Evolutionary conservation across 2,888 invertebrate species (phyloP), one percentile per base, ranked within the genome.

Genomic region (Nymphalis polychloros): DNA sequence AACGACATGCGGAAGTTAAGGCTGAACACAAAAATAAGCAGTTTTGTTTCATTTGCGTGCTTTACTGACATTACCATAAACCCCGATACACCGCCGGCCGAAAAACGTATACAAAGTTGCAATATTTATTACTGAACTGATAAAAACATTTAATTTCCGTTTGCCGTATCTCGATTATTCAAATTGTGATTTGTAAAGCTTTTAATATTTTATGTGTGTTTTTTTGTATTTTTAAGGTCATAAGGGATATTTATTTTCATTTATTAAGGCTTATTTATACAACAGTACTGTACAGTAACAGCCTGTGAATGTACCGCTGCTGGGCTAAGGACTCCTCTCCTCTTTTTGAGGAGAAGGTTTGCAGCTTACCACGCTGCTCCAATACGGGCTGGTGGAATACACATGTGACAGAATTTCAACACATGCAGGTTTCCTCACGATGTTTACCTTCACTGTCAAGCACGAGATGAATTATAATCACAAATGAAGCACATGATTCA

Each of bases 121-220:
- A 55, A 46, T 65, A 72, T 72, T 72, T 72, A 69, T 72, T 64
- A 27, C 63, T 23, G 8, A n/a, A 41, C 63, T 64, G 71, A 72
- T 72, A 69, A 63, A 41, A 61, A 62, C 27, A 62, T 53, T 31
- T 64, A 67, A 69, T 72, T 72, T 72, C 71, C 71, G 67, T n/a
- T 64, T 17, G 41, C 20, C 61, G 48, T 66, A 61, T 61, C 61
- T 31, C 41, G n/a, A 41, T 0, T n/a, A 17, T 55, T n/a, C 19
- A 35, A 47, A 46, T 57, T 57, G 57, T 41, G 10, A 23, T 10
- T 48, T 60, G 49, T 48, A 60, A 61, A 53, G 7, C 13, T 49
- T 1, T 50, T 8, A 8, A 52, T 60, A n/a, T 16, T 2, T 53
- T 27, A 5, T 46, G 16, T 19, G 1, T 27, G 52, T 49, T 35